Conservation (phyloP, 2,888 invertebrate genomes). For the Pristionchus arcanus region DNA sequence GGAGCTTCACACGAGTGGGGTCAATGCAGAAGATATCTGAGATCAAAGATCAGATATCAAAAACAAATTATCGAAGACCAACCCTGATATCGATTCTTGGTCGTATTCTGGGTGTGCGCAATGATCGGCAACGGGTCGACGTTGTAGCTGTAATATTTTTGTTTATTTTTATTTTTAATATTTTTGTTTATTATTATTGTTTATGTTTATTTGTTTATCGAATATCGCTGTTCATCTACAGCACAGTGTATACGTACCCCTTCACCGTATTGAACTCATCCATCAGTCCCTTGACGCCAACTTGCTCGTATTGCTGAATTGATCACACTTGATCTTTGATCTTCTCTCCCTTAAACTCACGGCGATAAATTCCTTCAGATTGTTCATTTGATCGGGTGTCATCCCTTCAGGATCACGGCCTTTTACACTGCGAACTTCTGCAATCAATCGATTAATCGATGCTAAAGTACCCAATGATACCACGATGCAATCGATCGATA, state of each 20-base stretch:
- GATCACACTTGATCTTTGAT: not conserved
- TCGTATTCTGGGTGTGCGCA: not conserved
- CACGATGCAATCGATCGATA: too few species aligned
- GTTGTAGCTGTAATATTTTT: not conserved
- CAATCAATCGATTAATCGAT: not conserved
- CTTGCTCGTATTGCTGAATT: not conserved
- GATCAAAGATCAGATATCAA: not conserved
- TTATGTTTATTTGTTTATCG: too few species aligned
- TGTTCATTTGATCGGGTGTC: not conserved
- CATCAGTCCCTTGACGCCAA: not conserved
- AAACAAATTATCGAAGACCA: too few species aligned
- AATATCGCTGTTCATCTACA: too few species aligned
- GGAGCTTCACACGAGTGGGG: not conserved
- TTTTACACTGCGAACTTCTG: not conserved
- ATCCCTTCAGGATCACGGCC: not conserved
- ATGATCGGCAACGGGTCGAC: not conserved
- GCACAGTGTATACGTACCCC: too few species aligned
- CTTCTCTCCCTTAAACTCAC: not conserved
- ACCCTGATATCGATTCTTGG: slow-evolving; percentile 32
- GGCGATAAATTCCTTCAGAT: not conserved
- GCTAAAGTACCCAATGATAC: not conserved
- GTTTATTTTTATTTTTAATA: too few species aligned
- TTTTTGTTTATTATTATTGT: too few species aligned
- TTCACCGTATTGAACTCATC: slow-evolving; percentile 14
- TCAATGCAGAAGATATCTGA: slow-evolving; percentile 50